phyloP scores from a whole-genome alignment of 1,140 invertebrate species.

The Drosophila kanapiae region DNA sequence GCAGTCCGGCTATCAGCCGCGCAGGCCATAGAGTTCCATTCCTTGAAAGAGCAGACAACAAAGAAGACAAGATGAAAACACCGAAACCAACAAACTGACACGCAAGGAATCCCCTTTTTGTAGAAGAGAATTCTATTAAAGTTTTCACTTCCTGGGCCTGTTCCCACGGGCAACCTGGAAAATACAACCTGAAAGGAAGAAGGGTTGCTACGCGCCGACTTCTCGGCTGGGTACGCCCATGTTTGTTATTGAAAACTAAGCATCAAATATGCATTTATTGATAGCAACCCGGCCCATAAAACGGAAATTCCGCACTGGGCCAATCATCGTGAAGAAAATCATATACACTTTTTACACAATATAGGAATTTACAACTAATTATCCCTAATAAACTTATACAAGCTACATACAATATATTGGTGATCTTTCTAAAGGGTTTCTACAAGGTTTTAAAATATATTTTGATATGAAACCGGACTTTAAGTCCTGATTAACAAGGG shows the following conservation, averaged over 20 bases:
- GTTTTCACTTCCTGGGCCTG: background rate
- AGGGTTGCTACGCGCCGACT: conserved; percentile 57
- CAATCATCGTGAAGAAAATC: conserved; percentile 17
- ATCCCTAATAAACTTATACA: background rate
- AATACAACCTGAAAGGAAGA: conserved; percentile 6
- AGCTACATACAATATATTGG: background rate
- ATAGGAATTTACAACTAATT: background rate
- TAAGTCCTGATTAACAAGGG: background rate
- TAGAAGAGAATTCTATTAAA: conserved; percentile 12
- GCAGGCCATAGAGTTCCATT: conserved; percentile 16
- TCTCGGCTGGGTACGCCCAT: conserved; percentile 21
- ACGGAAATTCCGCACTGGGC: conserved; percentile 6
- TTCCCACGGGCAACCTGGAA: conserved; percentile 33
- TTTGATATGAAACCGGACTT: background rate
- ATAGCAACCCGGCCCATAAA: conserved; percentile 64
- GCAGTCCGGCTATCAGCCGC: conserved; percentile 18
- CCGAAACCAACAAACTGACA: conserved; percentile 29
- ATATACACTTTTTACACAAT: conserved; percentile 22
- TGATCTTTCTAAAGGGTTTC: background rate
- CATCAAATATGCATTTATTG: conserved; percentile 72
- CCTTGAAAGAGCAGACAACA: background rate
- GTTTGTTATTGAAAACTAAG: conserved; percentile 81
- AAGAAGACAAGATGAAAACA: background rate
- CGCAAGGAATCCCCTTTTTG: conserved; percentile 24
- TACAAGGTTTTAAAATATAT: background rate